Evolutionary conservation across 2,797 vertebrate species (phyloP).

Genomic region (Myoxocephalus aenaeus): DNA sequence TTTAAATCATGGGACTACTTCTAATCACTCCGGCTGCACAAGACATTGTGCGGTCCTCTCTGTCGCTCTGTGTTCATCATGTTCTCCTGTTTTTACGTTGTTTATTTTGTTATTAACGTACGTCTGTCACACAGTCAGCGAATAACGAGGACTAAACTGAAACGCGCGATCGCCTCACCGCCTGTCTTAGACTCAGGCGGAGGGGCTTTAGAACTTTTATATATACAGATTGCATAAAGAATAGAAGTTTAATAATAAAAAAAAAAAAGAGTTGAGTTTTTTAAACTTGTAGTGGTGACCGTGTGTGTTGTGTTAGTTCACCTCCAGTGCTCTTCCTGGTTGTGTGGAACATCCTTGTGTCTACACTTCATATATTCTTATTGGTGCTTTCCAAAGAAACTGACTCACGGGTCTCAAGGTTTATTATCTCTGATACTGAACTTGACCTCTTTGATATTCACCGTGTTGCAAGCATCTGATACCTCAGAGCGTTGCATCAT

Average conservation of each 20-base stretch:
- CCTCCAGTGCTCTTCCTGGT: background rate
- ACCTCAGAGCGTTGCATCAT: background rate
- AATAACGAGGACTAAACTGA: constrained; percentile 73
- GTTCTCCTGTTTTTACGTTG: constrained; percentile 57
- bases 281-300: constrained; percentile 59
- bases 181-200: constrained; percentile 82
- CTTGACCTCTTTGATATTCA: background rate
- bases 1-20: constrained; percentile 56
- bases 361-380: background rate
- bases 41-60: constrained; percentile 20
- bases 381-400: background rate
- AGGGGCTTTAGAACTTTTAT: constrained; percentile 87
- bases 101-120: constrained; percentile 67
- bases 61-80: constrained; percentile 51
- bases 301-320: constrained; percentile 28
- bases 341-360: background rate
- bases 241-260: constrained; percentile 87
- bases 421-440: background rate
- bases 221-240: constrained; percentile 85
- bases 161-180: constrained; percentile 67
- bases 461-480: background rate
- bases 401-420: background rate
- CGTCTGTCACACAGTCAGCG: constrained; percentile 57
- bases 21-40: constrained; percentile 64
- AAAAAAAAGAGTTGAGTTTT: constrained; percentile 80